Evolutionary conservation across 1,140 invertebrate genomes (phyloP), one percentile per base, ranked within the genome.

Genomic region (Papilio glaucus): DNA sequence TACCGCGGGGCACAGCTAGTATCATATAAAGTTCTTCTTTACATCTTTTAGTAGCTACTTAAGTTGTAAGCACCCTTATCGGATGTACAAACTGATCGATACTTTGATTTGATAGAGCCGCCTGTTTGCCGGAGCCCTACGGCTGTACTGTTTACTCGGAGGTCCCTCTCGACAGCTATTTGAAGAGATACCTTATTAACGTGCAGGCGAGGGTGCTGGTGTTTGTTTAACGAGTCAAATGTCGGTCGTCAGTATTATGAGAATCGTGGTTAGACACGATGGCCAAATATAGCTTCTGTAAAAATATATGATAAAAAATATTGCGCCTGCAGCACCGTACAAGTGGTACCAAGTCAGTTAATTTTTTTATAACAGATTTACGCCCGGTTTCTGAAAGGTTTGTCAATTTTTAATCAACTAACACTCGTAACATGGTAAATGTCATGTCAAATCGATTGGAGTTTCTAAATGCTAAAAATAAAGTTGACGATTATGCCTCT

Each of bases 131-230:
- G 49, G 49, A 53, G 49, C 49, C 49, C 49, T 26, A 10, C 18
- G 8, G 49, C 29, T 33, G 29, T 33, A 33, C 29, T 53, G 21
- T 53, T 53, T 53, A 21, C 21, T 18, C 42, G 9, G 49, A 24
- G 49, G 5, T 53, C 49, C 49, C 29, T 33, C 2, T 49, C 0
- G 0, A 18, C 7, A 4, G 13, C 49, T 26, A 69, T 18, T 62
- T 13, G 3, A 62, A 76, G 70, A 45, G 18, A 18, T 53, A 69
- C 71, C 63, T 69, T 74, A 73, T 29, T 2, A 9, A 9, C 4
- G 41, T 62, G 9, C 38, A 3, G 29, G 6, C 29, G n/a, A 49
- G 49, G 49, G 49, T 53, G 49, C 3, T 18, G 21, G 8, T 53
- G 49, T 53, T 53, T 53, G 49, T 53, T 24, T 8, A 13, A 41